Evolutionary conservation across 2,797 vertebrate species (phyloP).

Genomic region (Australoheros facetus): DNA sequence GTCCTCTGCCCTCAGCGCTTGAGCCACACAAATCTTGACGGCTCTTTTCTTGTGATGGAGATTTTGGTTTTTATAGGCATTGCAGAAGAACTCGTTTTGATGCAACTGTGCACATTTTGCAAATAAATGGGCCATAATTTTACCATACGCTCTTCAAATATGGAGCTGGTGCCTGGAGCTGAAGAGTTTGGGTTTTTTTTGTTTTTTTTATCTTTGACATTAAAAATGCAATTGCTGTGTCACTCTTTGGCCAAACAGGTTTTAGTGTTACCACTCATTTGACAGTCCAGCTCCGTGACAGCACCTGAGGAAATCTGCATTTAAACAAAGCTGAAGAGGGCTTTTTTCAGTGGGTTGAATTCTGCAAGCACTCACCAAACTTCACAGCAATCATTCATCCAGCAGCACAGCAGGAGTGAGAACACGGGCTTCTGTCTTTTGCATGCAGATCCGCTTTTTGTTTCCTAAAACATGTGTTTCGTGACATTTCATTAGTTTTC

Average conservation of each 20-base stretch:
- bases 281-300: not conserved
- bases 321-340: constrained; percentile 20
- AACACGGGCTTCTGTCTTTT: not conserved
- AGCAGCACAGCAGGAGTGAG: constrained; percentile 18
- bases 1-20: constrained; percentile 41
- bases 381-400: constrained; percentile 19
- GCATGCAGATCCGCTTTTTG: constrained; percentile 29
- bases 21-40: constrained; percentile 17
- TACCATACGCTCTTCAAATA: not conserved
- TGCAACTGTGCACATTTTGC: not conserved
- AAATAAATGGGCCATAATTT: not conserved
- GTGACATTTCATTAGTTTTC: not conserved
- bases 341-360: constrained; percentile 14
- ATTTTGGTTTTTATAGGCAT: not conserved
- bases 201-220: not conserved
- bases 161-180: not conserved
- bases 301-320: constrained; percentile 22
- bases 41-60: constrained; percentile 16
- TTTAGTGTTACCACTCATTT: not conserved
- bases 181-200: no score
- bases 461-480: not conserved
- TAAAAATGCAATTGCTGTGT: not conserved
- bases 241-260: not conserved
- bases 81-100: not conserved
- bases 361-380: constrained; percentile 22